Percentiles rank a stretch among this genome's conserved stretches.
Conservation (phyloP, 2,797 vertebrate genomes). For the Pipistrellus nathusii region DNA sequence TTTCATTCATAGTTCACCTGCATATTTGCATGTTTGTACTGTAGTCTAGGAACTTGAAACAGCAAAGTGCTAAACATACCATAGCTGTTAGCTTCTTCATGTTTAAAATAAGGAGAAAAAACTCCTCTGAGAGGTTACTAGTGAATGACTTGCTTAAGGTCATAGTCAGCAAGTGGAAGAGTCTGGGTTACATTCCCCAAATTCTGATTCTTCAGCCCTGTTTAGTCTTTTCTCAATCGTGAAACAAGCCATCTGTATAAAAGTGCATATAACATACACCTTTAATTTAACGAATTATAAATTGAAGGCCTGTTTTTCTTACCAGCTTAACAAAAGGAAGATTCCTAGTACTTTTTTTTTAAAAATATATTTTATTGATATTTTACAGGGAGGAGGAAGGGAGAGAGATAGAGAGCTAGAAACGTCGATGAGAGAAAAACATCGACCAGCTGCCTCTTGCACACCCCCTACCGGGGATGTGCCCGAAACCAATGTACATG, state of each 20-base stretch:
- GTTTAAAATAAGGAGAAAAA: constrained; percentile 57
- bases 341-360: constrained; percentile 46
- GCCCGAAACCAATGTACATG: no score
- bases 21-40: constrained; percentile 53
- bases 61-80: constrained; percentile 39
- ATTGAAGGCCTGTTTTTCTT: constrained; percentile 14
- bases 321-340: constrained; percentile 45
- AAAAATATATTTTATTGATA: no score
- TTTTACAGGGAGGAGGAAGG: no score
- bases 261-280: background rate
- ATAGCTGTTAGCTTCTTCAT: constrained; percentile 24
- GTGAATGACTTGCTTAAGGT: constrained; percentile 52
- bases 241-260: constrained; percentile 1
- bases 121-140: constrained; percentile 13
- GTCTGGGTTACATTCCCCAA: constrained; percentile 10
- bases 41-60: constrained; percentile 55
- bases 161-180: constrained; percentile 40
- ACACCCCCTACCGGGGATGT: no score
- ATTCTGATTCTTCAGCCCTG: constrained; percentile 44
- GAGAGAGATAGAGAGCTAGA: no score
- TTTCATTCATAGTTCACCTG: constrained; percentile 47
- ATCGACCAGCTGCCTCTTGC: no score
- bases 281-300: constrained; percentile 23
- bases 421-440: no score
- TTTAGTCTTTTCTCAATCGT: constrained; percentile 49